Evolutionary conservation across 2,888 invertebrate species (phyloP).

Genomic region (Monochamus alternatus): DNA sequence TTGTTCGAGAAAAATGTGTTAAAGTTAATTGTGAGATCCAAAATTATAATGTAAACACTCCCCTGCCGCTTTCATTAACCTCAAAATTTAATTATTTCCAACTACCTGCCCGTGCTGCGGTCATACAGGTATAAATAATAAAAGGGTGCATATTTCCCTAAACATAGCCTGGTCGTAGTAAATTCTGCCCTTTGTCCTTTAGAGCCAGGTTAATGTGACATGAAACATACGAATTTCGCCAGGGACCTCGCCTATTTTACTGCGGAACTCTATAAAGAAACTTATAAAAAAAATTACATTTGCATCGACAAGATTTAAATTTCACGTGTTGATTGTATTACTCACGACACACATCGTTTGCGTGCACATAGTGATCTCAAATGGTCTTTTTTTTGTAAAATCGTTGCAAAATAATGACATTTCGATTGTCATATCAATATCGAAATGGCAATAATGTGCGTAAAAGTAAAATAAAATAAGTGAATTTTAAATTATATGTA

Average conservation of each 20-base stretch:
- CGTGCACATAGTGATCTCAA: no score
- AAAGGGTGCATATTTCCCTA: conserved; percentile 13
- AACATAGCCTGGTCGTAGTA: not conserved
- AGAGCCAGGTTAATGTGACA: not conserved
- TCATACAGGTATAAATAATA: conserved; percentile 2
- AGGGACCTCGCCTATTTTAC: conserved; percentile 4
- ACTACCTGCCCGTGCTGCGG: not conserved
- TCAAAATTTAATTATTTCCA: conserved; percentile 6
- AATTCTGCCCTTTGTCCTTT: not conserved
- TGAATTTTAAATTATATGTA: no score
- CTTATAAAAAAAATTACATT: not conserved
- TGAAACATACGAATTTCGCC: not conserved
- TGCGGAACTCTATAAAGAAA: not conserved
- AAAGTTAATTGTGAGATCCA: no score
- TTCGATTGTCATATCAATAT: no score
- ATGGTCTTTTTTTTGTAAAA: no score
- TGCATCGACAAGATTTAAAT: not conserved
- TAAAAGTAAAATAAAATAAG: no score
- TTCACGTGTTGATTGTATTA: no score
- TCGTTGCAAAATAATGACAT: no score
- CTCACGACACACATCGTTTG: no score
- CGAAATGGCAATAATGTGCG: no score
- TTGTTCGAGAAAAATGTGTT: no score
- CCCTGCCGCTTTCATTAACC: not conserved
- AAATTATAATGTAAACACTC: no score